Percentiles rank a stretch among this genome's conserved stretches.
phyloP scores from a whole-genome alignment of 2,113 vertebrate species.

The Cyrtonyx montezumae region DNA sequence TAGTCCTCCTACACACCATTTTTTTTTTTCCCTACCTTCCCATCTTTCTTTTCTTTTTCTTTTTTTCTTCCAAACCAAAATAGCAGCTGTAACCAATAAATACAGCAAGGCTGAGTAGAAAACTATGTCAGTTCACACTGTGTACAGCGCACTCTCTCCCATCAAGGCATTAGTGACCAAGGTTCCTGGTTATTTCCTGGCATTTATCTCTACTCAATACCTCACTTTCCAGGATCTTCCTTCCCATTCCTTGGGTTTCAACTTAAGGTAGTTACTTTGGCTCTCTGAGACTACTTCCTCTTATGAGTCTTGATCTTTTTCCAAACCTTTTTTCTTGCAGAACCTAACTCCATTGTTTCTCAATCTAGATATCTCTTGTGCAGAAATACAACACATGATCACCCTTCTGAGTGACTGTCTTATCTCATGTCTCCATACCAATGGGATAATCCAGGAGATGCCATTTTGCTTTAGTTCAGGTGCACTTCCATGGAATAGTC shows the following conservation, averaged over 20 bases:
- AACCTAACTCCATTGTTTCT: not conserved
- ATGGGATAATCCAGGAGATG: not conserved
- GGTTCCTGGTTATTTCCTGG: not conserved
- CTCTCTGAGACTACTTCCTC: not conserved
- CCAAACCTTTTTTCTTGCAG: too few relatives aligned
- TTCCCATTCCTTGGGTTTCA: not conserved
- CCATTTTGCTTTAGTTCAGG: not conserved
- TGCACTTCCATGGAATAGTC: too few relatives aligned
- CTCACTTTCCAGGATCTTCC: too few relatives aligned
- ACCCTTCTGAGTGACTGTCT: not conserved
- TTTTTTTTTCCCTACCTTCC: not conserved
- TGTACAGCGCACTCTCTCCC: not conserved
- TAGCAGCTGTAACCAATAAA: too few relatives aligned
- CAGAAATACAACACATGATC: not conserved
- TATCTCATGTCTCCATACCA: not conserved
- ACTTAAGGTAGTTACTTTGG: not conserved
- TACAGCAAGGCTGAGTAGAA: not conserved
- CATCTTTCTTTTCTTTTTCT: too few relatives aligned
- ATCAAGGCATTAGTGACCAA: not conserved
- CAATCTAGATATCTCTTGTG: not conserved
- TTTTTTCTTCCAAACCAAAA: too few relatives aligned
- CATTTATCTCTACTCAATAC: not conserved
- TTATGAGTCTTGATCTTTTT: not conserved
- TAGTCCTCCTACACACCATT: not conserved
- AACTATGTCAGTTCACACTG: not conserved